Conservation (phyloP, 2,888 invertebrate genomes). For the Leucozona laternaria region DNA sequence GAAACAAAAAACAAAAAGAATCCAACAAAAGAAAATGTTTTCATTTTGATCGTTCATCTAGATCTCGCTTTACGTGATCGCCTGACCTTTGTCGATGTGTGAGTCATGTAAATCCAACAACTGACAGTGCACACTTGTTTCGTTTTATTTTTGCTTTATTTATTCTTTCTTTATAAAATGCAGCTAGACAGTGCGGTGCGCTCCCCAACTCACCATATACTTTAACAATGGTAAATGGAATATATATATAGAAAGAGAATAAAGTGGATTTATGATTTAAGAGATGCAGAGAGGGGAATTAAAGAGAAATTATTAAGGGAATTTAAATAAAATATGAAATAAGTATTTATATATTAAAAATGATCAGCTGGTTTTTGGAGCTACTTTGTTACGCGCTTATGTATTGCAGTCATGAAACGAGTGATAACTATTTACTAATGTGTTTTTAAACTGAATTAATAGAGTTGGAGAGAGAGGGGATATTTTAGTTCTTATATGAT, state of each 20-base stretch:
- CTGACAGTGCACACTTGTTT: slow-evolving; percentile 48
- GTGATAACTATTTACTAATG: slow-evolving; percentile 57
- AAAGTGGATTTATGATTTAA: slow-evolving; percentile 2
- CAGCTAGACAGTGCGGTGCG: slow-evolving; percentile 66
- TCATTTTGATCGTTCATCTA: slow-evolving; percentile 24
- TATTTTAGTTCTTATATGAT: slow-evolving; percentile 3
- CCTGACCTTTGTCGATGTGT: slow-evolving; percentile 72
- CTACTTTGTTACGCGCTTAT: slow-evolving; percentile 52
- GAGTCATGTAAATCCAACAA: slow-evolving; percentile 52
- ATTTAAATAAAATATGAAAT: no score
- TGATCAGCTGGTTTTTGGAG: slow-evolving; percentile 59
- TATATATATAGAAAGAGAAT: slow-evolving; percentile 16
- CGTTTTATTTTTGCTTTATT: slow-evolving; percentile 7
- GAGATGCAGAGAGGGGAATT: slow-evolving; percentile 14
- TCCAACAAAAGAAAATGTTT: slow-evolving; percentile 1
- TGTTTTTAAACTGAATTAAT: neutral
- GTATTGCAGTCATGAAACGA: slow-evolving; percentile 1
- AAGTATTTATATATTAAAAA: no score
- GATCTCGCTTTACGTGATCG: slow-evolving; percentile 53
- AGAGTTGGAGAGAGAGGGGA: neutral
- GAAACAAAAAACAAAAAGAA: neutral
- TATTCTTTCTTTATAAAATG: slow-evolving; percentile 10
- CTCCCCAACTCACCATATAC: slow-evolving; percentile 13
- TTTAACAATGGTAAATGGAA: slow-evolving; percentile 18
- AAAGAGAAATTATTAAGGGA: slow-evolving; percentile 32